phyloP scores from a whole-genome alignment of 1,140 invertebrate genomes.

The Bombyx mori region DNA sequence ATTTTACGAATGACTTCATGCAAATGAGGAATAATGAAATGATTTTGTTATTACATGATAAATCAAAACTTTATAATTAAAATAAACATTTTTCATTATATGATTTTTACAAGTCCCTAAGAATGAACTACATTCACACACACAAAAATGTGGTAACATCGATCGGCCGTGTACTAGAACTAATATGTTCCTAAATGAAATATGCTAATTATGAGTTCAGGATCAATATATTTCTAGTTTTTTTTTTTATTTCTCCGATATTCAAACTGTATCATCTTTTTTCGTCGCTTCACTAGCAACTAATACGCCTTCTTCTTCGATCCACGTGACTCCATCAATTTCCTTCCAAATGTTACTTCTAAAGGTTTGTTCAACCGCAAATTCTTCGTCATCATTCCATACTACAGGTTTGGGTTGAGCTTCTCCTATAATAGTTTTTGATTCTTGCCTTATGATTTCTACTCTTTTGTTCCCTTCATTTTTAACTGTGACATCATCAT shows the following conservation, averaged over 20 bases:
- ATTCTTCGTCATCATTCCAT: slow-evolving; percentile 35
- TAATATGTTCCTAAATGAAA: no score
- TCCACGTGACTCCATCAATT: slow-evolving; percentile 20
- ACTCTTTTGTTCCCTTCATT: slow-evolving; percentile 8
- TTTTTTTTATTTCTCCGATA: not conserved
- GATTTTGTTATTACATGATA: no score
- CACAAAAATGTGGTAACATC: no score
- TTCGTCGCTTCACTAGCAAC: not conserved
- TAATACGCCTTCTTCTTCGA: slow-evolving; percentile 17
- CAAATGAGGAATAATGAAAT: no score
- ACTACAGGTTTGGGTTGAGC: slow-evolving; percentile 15
- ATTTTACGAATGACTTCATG: no score
- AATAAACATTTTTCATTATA: no score
- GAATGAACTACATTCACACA: no score
- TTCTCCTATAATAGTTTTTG: slow-evolving; percentile 10
- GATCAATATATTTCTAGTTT: no score
- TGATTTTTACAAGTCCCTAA: no score
- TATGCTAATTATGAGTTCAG: no score
- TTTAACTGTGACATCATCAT: not conserved
- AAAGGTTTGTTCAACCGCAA: slow-evolving; percentile 7
- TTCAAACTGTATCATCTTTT: not conserved
- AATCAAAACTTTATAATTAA: no score
- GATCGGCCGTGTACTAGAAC: no score
- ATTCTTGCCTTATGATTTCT: slow-evolving; percentile 11
- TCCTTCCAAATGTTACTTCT: slow-evolving; percentile 21